Evolutionary conservation across 2,888 invertebrate genomes (phyloP).

Genomic region (Mesorhabditis spiculigera): DNA sequence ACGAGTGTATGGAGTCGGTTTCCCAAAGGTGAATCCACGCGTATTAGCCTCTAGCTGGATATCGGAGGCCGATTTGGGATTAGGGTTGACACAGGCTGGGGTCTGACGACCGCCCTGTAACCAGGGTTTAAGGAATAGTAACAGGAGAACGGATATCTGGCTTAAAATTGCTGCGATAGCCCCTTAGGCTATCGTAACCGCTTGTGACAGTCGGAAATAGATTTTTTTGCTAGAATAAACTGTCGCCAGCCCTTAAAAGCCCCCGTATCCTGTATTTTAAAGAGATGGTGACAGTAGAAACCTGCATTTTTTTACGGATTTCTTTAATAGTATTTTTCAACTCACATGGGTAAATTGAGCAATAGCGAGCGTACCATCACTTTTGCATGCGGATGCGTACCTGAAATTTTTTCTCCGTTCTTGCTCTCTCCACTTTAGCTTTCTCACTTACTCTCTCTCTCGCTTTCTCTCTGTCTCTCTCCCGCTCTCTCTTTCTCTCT

Average conservation of each 20-base stretch:
- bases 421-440: too few species aligned
- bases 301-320: too few species aligned
- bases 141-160: background rate
- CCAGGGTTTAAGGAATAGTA: background rate
- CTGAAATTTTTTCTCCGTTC: background rate
- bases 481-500: background rate
- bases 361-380: constrained; percentile 34
- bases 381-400: constrained; percentile 16
- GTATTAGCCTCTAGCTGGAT: constrained; percentile 23
- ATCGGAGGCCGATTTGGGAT: constrained; percentile 40
- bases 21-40: constrained; percentile 24
- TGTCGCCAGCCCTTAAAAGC: background rate
- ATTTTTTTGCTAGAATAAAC: background rate
- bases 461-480: too few species aligned
- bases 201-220: too few species aligned
- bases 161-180: too few species aligned
- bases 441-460: too few species aligned
- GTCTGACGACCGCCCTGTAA: constrained; percentile 40
- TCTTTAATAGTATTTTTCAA: background rate
- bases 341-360: constrained; percentile 34
- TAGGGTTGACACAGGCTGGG: constrained; percentile 23
- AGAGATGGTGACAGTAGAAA: too few species aligned
- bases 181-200: too few species aligned
- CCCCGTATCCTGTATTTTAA: too few species aligned
- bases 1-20: constrained; percentile 30